Evolutionary conservation across 2,888 invertebrate genomes (phyloP).

Genomic region (Graphium colonna): DNA sequence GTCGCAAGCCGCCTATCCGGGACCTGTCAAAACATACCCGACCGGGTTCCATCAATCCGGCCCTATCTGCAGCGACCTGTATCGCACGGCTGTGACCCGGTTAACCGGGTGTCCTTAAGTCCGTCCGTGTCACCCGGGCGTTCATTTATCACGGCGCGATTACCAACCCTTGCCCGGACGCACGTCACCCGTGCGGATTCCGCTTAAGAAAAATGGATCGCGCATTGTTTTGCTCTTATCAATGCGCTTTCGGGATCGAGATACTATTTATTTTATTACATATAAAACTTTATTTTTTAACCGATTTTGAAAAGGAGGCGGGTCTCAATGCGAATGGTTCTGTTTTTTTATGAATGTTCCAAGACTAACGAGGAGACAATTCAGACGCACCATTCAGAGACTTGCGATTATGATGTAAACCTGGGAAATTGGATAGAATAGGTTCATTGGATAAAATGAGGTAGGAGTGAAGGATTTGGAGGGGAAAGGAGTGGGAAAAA

Average conservation of each 20-base stretch:
- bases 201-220: constrained; percentile 62
- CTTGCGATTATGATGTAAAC: too few species aligned
- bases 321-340: too few species aligned
- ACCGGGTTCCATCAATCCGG: constrained; percentile 52
- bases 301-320: too few species aligned
- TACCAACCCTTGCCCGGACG: constrained; percentile 57
- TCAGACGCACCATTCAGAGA: too few species aligned
- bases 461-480: too few species aligned
- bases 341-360: too few species aligned
- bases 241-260: background rate
- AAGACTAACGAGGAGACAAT: too few species aligned
- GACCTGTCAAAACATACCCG: constrained; percentile 6
- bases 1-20: background rate
- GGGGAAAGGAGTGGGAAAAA: too few species aligned
- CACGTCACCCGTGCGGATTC: constrained; percentile 48
- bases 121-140: constrained; percentile 47
- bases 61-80: constrained; percentile 51
- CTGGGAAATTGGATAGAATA: background rate
- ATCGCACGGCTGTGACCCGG: constrained; percentile 52
- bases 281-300: too few species aligned
- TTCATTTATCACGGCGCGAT: constrained; percentile 68
- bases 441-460: too few species aligned
- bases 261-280: constrained; percentile 3
- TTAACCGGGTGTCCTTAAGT: constrained; percentile 51
- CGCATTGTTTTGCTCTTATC: constrained; percentile 22